These are phyloP conservation scores for Nothoprocta perdicaria DNA, from an alignment of 2,113 vertebrate species.

Conservation along the genomic window DNA sequence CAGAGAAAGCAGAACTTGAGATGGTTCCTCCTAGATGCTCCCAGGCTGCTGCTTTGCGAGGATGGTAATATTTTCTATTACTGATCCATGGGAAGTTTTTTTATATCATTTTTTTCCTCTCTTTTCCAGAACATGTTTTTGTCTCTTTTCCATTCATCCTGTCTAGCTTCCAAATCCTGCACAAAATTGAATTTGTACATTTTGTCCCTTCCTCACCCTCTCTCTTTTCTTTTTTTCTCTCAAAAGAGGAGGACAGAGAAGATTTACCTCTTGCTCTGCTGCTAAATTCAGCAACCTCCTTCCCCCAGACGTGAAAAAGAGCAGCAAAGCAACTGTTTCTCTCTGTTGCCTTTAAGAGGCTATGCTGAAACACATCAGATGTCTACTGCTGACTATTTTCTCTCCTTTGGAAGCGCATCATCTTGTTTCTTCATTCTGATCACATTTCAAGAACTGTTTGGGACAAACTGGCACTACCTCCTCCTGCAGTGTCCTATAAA, in stretches of 20 bases:
- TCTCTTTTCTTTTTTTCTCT: not conserved
- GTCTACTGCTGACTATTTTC: not conserved
- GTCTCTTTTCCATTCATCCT: not conserved
- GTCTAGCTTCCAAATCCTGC: not conserved
- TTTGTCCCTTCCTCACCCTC: not conserved
- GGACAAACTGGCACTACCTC: not conserved
- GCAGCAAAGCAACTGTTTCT: slow-evolving; percentile 39
- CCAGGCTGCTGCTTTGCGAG: rapidly evolving
- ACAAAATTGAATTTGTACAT: not conserved
- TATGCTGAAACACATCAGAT: slow-evolving; percentile 8
- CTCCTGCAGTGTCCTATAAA: not conserved
- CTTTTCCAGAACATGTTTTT: not conserved
- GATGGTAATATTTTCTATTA: not conserved
- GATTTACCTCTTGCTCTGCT: not conserved
- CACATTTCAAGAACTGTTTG: not conserved
- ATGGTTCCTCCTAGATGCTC: not conserved
- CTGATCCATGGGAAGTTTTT: not conserved
- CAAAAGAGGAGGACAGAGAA: not conserved
- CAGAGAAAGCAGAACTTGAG: not conserved
- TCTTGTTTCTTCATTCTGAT: not conserved
- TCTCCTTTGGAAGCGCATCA: not conserved
- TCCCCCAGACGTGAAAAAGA: not conserved
- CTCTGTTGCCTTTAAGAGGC: not conserved
- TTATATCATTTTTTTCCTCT: not conserved
- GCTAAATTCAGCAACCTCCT: slow-evolving; percentile 23